These are phyloP conservation scores for Oncorhynchus kisutch DNA, from an alignment of 2,113 vertebrate genomes.

Conservation along the genomic window DNA sequence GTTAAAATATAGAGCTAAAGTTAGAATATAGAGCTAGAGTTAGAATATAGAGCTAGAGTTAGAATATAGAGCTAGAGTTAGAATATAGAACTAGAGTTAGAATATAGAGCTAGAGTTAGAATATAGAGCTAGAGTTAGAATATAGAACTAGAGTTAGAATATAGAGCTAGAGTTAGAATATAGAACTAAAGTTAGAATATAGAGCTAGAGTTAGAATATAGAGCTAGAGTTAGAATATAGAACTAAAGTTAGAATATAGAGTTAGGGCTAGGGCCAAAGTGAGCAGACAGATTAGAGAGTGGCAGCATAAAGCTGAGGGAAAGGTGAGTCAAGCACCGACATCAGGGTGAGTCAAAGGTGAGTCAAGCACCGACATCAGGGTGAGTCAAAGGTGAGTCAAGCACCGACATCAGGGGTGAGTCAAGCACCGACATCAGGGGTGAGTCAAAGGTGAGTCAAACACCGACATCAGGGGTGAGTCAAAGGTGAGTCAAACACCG, in stretches of 20 bases:
- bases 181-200: not conserved
- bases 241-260: constrained; percentile 10
- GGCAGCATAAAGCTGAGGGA: constrained; percentile 17
- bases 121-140: not conserved
- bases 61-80: constrained; percentile 6
- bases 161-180: constrained; percentile 27
- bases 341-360: not conserved
- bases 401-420: no score
- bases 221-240: constrained; percentile 6
- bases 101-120: constrained; percentile 32
- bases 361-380: no score
- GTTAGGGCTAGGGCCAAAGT: constrained; percentile 8
- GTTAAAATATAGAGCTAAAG: not conserved
- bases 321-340: constrained; percentile 19
- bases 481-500: no score
- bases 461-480: no score
- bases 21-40: constrained; percentile 41
- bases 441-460: no score
- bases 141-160: not conserved
- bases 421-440: no score
- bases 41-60: constrained; percentile 7
- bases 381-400: no score
- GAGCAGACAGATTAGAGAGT: constrained; percentile 16
- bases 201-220: constrained; percentile 3
- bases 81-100: not conserved